A percentile compares a stretch with the other conserved stretches of the same genome.
Evolutionary conservation across 1,140 invertebrate genomes (phyloP).

Genomic region (Danaus melanippus): DNA sequence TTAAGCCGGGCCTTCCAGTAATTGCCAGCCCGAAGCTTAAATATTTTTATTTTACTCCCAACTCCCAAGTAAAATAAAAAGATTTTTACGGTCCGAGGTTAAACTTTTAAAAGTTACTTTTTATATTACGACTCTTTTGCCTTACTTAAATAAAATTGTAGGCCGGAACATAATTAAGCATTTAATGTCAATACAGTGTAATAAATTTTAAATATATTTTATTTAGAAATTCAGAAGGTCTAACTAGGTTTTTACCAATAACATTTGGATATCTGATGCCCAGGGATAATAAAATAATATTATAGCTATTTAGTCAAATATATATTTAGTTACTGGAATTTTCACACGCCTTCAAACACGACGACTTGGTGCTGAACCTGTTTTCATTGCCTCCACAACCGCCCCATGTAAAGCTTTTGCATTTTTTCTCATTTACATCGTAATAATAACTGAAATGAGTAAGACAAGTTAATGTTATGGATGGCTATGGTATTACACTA

Average conservation of each 20-base stretch:
- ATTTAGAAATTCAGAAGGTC: too few species aligned
- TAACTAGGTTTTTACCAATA: too few species aligned
- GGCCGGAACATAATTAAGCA: too few species aligned
- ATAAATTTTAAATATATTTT: too few species aligned
- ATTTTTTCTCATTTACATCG: slow-evolving; percentile 73
- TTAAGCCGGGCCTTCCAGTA: slow-evolving; percentile 40
- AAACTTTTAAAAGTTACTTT: slow-evolving; percentile 7
- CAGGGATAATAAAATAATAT: too few species aligned
- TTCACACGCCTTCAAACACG: slow-evolving; percentile 13
- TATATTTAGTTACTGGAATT: background rate
- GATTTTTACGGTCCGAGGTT: slow-evolving; percentile 17
- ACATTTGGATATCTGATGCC: too few species aligned
- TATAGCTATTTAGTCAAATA: background rate
- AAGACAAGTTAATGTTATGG: background rate
- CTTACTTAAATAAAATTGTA: too few species aligned
- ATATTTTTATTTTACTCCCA: slow-evolving; percentile 18
- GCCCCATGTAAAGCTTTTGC: slow-evolving; percentile 82
- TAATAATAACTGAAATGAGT: slow-evolving; percentile 79
- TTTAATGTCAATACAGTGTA: too few species aligned
- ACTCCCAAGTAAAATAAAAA: slow-evolving; percentile 16
- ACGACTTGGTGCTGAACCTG: slow-evolving; percentile 61
- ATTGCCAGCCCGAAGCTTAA: slow-evolving; percentile 31
- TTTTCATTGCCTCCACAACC: slow-evolving; percentile 90
- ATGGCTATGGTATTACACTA: background rate
- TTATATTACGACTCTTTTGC: too few species aligned